phyloP scores from a whole-genome alignment of 2,888 invertebrate species.

The Auanema sp. region DNA sequence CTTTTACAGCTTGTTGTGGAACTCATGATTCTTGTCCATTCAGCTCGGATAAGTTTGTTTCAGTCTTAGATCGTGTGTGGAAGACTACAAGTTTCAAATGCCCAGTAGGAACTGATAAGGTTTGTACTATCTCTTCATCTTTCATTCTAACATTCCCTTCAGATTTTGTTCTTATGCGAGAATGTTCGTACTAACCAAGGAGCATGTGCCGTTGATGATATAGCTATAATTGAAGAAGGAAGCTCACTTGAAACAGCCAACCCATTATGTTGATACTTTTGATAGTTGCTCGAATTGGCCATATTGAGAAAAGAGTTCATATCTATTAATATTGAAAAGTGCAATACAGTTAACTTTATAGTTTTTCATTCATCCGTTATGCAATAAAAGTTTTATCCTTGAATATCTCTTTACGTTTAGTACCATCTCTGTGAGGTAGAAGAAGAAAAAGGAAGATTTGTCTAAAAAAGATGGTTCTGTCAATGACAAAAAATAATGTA shows the following conservation, averaged over 20 bases:
- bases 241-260: conserved; percentile 44
- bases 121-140: conserved; percentile 17
- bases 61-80: conserved; percentile 61
- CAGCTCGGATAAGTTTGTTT: conserved; percentile 62
- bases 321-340: too few species aligned
- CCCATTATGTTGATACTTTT: conserved; percentile 43
- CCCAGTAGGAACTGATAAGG: conserved; percentile 60
- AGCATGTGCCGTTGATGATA: conserved; percentile 63
- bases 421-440: too few species aligned
- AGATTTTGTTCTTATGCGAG: conserved; percentile 63
- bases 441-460: too few species aligned
- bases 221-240: conserved; percentile 53
- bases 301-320: too few species aligned
- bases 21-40: conserved; percentile 51
- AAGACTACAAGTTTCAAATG: conserved; percentile 59
- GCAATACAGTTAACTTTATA: too few species aligned
- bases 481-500: too few species aligned
- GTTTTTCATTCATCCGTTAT: too few species aligned
- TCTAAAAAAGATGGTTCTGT: too few species aligned
- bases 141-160: conserved; percentile 18
- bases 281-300: too few species aligned
- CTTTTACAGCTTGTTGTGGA: conserved; percentile 39
- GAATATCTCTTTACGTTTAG: too few species aligned
- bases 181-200: conserved; percentile 64
- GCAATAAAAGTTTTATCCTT: too few species aligned